These are phyloP conservation scores for Papilio xuthus DNA, from an alignment of 1,140 invertebrate genomes.

Conservation along the genomic window DNA sequence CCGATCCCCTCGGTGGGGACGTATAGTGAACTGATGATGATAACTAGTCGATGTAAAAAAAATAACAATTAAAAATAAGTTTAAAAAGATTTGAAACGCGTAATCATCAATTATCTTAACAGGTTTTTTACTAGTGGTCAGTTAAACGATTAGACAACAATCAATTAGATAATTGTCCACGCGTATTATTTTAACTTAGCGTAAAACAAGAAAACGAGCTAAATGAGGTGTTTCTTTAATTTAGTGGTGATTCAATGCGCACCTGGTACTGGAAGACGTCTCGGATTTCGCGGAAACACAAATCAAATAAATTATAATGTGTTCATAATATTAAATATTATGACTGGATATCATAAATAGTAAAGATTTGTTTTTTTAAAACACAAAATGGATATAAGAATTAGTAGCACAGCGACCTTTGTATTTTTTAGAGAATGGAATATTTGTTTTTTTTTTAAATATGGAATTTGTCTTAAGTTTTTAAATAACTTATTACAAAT, in stretches of 20 bases:
- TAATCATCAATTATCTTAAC: slow-evolving; percentile 23
- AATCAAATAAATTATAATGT: slow-evolving; percentile 31
- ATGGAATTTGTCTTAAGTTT: too few species aligned
- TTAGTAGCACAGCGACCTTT: not conserved
- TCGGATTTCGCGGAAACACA: slow-evolving; percentile 30
- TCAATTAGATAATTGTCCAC: slow-evolving; percentile 31
- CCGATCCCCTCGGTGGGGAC: too few species aligned
- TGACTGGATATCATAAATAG: not conserved
- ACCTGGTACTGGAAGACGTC: slow-evolving; percentile 23
- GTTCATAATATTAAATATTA: slow-evolving; percentile 24
- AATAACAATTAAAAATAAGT: not conserved
- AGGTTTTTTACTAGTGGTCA: slow-evolving; percentile 1
- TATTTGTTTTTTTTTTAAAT: too few species aligned
- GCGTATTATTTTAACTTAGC: slow-evolving; percentile 32
- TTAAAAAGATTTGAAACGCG: slow-evolving; percentile 5
- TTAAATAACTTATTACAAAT: too few species aligned
- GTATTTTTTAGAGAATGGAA: too few species aligned
- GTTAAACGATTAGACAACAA: slow-evolving; percentile 28
- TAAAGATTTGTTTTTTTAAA: not conserved
- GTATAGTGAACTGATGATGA: too few species aligned
- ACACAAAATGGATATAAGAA: not conserved
- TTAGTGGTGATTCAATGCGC: slow-evolving; percentile 26
- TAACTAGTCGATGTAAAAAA: not conserved
- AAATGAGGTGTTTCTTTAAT: slow-evolving; percentile 38
- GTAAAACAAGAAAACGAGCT: slow-evolving; percentile 32